phyloP scores from a whole-genome alignment of 2,797 vertebrate species.

The Coccyzus lansbergi region DNA sequence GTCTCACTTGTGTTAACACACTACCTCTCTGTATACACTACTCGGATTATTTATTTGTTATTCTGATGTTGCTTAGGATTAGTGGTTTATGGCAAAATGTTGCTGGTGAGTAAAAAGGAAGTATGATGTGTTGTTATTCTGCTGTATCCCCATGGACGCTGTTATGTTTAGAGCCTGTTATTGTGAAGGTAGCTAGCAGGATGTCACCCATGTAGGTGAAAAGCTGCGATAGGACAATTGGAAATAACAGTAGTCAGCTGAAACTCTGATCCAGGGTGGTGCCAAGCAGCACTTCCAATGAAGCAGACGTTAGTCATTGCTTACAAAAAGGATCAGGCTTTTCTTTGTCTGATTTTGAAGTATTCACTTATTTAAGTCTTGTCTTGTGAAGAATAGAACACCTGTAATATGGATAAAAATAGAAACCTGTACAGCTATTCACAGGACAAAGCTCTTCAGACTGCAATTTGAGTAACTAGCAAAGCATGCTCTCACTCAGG shows the following conservation, averaged over 20 bases:
- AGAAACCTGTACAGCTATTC: not conserved
- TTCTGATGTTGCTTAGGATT: not conserved
- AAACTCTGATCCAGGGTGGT: not conserved
- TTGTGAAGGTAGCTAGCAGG: constrained; percentile 62
- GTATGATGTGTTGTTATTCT: constrained; percentile 12
- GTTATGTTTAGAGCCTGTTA: constrained; percentile 60
- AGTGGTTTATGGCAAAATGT: not conserved
- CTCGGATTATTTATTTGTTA: not conserved
- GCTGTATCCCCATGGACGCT: not conserved
- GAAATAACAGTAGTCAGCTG: constrained; percentile 20
- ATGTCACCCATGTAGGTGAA: constrained; percentile 38
- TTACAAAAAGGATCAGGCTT: not conserved
- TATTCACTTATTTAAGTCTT: not conserved
- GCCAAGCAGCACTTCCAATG: not conserved
- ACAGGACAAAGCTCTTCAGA: not conserved
- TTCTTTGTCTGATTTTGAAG: not conserved
- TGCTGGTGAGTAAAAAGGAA: constrained; percentile 48
- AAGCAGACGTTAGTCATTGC: not conserved
- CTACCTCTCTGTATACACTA: not conserved
- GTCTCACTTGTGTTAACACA: not conserved
- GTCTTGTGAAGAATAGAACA: not conserved
- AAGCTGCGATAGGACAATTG: not conserved
- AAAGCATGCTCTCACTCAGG: not conserved
- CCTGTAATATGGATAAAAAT: not conserved
- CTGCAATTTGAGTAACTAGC: not conserved